Evolutionary conservation across 30 jellyfish, hydroid and myxozoan genomes (phyloP).

Genomic region (Aurelia aurita): DNA sequence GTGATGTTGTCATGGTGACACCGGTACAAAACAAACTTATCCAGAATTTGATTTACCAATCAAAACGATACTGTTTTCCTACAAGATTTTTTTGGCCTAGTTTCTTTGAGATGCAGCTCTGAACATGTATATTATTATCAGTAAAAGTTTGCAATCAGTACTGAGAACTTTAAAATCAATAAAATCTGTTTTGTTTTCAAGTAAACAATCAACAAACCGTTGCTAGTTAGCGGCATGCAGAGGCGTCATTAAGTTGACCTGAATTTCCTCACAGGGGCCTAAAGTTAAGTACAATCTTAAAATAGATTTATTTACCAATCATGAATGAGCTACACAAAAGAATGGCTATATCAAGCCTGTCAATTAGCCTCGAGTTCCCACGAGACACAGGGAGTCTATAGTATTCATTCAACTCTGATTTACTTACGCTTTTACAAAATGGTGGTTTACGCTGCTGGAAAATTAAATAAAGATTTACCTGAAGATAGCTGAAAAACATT

Average conservation of each 20-base stretch:
- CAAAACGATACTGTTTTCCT: too few species aligned
- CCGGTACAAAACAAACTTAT: too few species aligned
- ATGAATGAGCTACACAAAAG: background rate
- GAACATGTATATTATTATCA: too few species aligned
- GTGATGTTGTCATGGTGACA: too few species aligned
- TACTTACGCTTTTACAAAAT: background rate
- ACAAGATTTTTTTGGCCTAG: too few species aligned
- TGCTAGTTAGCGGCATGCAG: constrained; percentile 46
- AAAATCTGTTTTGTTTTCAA: background rate
- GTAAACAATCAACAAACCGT: constrained; percentile 59
- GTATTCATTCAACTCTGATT: background rate
- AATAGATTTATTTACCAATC: background rate
- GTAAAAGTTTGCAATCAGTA: background rate
- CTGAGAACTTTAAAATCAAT: background rate
- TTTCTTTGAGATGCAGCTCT: too few species aligned
- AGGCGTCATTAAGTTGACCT: constrained; percentile 20
- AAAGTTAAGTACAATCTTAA: background rate
- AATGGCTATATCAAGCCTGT: constrained; percentile 24
- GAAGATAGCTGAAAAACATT: too few species aligned
- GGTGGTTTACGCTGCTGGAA: background rate
- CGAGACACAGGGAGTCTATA: constrained; percentile 34
- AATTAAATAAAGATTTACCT: background rate
- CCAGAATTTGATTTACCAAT: too few species aligned
- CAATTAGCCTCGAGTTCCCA: constrained; percentile 34
- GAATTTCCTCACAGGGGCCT: constrained; percentile 25